Evolutionary conservation across 2,113 vertebrate genomes (phyloP).

Genomic region (Tamias sibiricus): DNA sequence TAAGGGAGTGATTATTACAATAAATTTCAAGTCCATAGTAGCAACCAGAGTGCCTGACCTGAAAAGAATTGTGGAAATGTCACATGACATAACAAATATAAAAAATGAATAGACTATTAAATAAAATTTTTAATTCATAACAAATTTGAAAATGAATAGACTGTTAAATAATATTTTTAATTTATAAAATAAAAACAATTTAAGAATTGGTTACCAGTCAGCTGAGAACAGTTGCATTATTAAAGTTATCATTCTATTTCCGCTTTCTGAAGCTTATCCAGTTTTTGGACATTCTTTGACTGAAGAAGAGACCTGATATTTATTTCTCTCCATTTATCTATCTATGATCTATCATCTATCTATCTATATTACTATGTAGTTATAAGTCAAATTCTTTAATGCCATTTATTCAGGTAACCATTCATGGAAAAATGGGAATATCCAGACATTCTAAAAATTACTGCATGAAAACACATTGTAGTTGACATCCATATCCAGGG

Average conservation of each 20-base stretch:
- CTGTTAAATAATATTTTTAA: background rate
- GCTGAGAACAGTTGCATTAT: background rate
- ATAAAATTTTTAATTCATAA: background rate
- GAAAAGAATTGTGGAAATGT: background rate
- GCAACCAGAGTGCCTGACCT: background rate
- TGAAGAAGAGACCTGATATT: background rate
- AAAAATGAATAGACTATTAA: background rate
- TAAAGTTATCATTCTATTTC: background rate
- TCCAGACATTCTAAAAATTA: background rate
- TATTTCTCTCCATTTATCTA: too few species aligned
- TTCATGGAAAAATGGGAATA: background rate
- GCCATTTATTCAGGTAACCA: background rate
- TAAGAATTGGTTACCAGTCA: background rate
- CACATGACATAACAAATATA: background rate
- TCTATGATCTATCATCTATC: too few species aligned
- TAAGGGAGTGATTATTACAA: background rate
- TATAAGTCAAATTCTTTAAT: background rate
- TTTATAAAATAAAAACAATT: conserved; percentile 11
- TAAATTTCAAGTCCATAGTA: conserved; percentile 23
- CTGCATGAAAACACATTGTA: background rate
- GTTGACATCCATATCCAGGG: background rate
- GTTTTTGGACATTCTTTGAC: background rate
- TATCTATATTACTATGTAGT: background rate
- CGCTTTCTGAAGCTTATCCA: background rate
- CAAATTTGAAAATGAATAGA: background rate